Evolutionary conservation across 2,888 invertebrate species (phyloP).

Genomic region (Eretmocerus hayati): DNA sequence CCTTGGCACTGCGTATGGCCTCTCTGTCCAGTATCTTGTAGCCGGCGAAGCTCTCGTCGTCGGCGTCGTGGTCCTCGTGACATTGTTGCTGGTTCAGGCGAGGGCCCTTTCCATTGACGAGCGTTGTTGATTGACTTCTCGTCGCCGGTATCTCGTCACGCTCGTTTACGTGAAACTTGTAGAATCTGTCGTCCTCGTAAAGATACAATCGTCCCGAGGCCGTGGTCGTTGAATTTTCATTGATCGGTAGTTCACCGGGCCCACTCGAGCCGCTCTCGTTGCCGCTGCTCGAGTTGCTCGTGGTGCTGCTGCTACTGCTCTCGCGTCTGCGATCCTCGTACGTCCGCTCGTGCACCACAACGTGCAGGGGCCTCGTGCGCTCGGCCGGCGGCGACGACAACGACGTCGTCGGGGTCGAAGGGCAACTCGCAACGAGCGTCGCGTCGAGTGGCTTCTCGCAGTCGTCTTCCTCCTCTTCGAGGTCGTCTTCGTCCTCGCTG

Average conservation of each 20-base stretch:
- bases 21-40: constrained; percentile 66
- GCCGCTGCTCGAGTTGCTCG: constrained; percentile 23
- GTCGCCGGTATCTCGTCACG: constrained; percentile 33
- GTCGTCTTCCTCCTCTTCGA: constrained; percentile 3
- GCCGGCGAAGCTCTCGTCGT: constrained; percentile 68
- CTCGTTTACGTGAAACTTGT: constrained; percentile 77
- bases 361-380: constrained; percentile 30
- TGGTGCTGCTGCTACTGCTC: constrained; percentile 47
- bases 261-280: neutral
- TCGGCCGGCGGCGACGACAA: too few relatives aligned
- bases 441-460: constrained; percentile 16
- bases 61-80: constrained; percentile 46
- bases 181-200: constrained; percentile 72
- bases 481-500: constrained; percentile 65
- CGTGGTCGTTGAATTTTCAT: too few relatives aligned
- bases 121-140: too few relatives aligned
- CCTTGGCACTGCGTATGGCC: constrained; percentile 84
- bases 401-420: too few relatives aligned
- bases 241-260: too few relatives aligned
- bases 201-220: constrained; percentile 49
- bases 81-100: neutral
- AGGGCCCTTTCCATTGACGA: neutral
- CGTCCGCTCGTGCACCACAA: constrained; percentile 56
- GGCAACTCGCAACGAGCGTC: constrained; percentile 30
- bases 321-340: constrained; percentile 58